Conservation (phyloP, 2,797 vertebrate species). For the Cyprinodon diabolis region DNA sequence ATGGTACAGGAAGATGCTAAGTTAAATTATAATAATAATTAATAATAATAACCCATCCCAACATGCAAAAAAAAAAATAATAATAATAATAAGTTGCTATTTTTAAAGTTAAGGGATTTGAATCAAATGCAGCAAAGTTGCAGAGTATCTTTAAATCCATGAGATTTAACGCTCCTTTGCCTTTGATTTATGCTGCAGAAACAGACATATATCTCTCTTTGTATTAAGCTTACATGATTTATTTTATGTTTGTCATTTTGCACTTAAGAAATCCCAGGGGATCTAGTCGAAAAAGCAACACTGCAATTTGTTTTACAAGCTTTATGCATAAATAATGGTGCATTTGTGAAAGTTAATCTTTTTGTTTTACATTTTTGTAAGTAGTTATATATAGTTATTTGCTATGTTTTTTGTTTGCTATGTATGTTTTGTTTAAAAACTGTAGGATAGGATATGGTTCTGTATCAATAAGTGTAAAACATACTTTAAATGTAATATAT, state of each 20-base stretch:
- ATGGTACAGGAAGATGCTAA: conserved; percentile 13
- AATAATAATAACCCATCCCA: conserved; percentile 47
- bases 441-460: no score
- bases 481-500: no score
- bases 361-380: not conserved
- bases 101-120: not conserved
- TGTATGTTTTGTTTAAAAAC: no score
- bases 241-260: conserved; percentile 32
- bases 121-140: conserved; percentile 8
- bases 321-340: conserved; percentile 1
- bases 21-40: no score
- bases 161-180: not conserved
- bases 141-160: not conserved
- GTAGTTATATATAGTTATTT: not conserved
- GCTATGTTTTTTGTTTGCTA: not conserved
- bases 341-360: not conserved
- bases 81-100: conserved; percentile 5
- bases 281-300: conserved; percentile 53
- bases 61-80: conserved; percentile 29
- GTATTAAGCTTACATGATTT: conserved; percentile 20
- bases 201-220: not conserved
- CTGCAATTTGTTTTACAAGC: conserved; percentile 53
- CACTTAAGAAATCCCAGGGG: conserved; percentile 35
- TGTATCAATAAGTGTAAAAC: no score
- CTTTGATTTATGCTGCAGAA: not conserved